Evolutionary conservation across 1,140 invertebrate genomes (phyloP).

Genomic region (Trachymyrmex septentrionalis): DNA sequence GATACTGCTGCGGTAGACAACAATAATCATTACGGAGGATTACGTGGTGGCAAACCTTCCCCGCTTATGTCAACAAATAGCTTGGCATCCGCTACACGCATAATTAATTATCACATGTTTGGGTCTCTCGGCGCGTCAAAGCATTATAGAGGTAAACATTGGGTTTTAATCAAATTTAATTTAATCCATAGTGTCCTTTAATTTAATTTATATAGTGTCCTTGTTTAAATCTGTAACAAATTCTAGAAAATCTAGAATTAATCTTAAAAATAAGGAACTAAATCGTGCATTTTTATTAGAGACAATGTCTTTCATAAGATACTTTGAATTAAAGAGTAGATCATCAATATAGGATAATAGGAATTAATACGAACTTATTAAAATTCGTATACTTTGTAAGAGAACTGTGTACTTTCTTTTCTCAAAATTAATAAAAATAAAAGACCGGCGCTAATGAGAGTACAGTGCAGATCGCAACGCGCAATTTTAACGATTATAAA

Average conservation of each 20-base stretch:
- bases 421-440: too few relatives aligned
- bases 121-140: slow-evolving; percentile 87
- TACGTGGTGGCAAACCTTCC: slow-evolving; percentile 81
- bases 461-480: too few relatives aligned
- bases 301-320: not conserved
- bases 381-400: too few relatives aligned
- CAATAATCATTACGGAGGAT: slow-evolving; percentile 79
- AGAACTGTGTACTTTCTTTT: too few relatives aligned
- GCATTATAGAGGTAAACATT: slow-evolving; percentile 80
- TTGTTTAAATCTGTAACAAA: not conserved
- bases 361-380: too few relatives aligned
- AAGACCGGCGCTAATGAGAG: too few relatives aligned
- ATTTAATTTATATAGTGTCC: too few relatives aligned
- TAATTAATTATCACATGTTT: slow-evolving; percentile 92
- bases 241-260: not conserved
- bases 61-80: slow-evolving; percentile 89
- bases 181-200: not conserved
- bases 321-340: too few relatives aligned
- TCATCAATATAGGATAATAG: too few relatives aligned
- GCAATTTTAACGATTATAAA: too few relatives aligned
- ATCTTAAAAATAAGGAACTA: not conserved
- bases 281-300: not conserved
- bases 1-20: slow-evolving; percentile 76
- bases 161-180: not conserved
- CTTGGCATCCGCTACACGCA: slow-evolving; percentile 90